Evolutionary conservation across 2,113 vertebrate genomes (phyloP), one percentile per base, ranked within the genome.

Genomic region (Pavo muticus): DNA sequence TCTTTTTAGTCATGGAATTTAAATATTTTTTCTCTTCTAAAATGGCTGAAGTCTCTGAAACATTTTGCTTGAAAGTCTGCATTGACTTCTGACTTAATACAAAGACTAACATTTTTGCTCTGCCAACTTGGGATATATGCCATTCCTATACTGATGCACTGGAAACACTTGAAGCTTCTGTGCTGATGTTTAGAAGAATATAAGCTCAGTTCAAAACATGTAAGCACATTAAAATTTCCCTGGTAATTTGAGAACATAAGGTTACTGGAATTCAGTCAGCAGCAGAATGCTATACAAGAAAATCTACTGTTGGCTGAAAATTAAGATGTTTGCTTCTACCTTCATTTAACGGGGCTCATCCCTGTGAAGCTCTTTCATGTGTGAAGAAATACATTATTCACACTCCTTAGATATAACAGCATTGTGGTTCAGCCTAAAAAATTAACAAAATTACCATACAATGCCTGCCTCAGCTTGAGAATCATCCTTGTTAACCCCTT

Each of bases 381-480:
- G 92, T 96, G 96, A 97, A 96, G 82, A 96, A 97, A 92, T 91
- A 82, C 56, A 97, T 96, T 96, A 94, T 72, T 97, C 88, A 95
- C 88, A 93, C 76, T 82, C 18, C 56, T 88, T 92, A 89, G 76
- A 73, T 84, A 69, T 65, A 95, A 94, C 87, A 94, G 39, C 35
- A 56, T 75, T 78, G 79, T 95, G 44, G 60, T 94, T 96, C 93
- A 93, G 75, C 71, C 89, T 96, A 89, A 97, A 96, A 95, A 88
- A 94, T 94, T 84, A 97, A 85, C 70, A 79, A 86, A 94, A 96
- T 97, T 94, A 78, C 63, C 84, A 90, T 87, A 88, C 61, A 90
- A 75, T 88, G 72, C 95, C 83, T 94, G 83, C 47, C 52, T 87
- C 82, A 89, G 45, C 47, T 94, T 71, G 42, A 87, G 91, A 85